phyloP scores from a whole-genome alignment of 2,888 invertebrate genomes.

The Eilema caniola region DNA sequence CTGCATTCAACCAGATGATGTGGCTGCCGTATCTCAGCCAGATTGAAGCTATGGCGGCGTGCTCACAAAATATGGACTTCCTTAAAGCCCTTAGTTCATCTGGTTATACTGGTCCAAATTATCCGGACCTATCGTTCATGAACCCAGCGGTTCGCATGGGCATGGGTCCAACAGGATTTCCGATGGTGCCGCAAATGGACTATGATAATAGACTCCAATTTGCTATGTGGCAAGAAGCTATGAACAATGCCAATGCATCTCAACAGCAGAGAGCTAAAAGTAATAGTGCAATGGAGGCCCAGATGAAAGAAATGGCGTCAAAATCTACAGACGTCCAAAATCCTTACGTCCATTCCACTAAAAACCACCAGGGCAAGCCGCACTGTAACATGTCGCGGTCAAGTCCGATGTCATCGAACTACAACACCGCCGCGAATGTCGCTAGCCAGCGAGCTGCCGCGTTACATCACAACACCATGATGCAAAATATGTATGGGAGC shows the following conservation, averaged over 20 bases:
- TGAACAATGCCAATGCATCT: slow-evolving; percentile 84
- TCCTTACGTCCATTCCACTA: slow-evolving; percentile 79
- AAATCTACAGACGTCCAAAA: slow-evolving; percentile 78
- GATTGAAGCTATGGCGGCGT: slow-evolving; percentile 87
- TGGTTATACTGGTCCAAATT: slow-evolving; percentile 80
- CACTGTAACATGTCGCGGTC: slow-evolving; percentile 77
- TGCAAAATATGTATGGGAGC: slow-evolving; percentile 77
- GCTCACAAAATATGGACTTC: slow-evolving; percentile 86
- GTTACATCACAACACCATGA: slow-evolving; percentile 69
- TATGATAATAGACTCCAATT: slow-evolving; percentile 87
- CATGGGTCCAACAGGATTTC: slow-evolving; percentile 76
- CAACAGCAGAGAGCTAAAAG: slow-evolving; percentile 72
- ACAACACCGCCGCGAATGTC: slow-evolving; percentile 52
- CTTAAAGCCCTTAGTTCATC: slow-evolving; percentile 86
- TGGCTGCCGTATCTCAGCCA: slow-evolving; percentile 91
- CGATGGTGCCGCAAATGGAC: slow-evolving; percentile 80
- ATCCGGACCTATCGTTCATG: slow-evolving; percentile 83
- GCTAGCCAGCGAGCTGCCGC: slow-evolving; percentile 63
- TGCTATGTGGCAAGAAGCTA: slow-evolving; percentile 91
- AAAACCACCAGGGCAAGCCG: slow-evolving; percentile 71
- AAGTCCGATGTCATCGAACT: slow-evolving; percentile 81
- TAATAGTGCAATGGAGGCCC: slow-evolving; percentile 59
- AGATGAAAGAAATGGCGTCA: slow-evolving; percentile 71
- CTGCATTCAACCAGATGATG: slow-evolving; percentile 91
- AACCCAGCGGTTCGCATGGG: slow-evolving; percentile 73